Percentiles rank a stretch among this genome's conserved stretches.
These are phyloP conservation scores for Acanthopleura granulata DNA, from an alignment of 2,888 invertebrate species.

Conservation along the genomic window DNA sequence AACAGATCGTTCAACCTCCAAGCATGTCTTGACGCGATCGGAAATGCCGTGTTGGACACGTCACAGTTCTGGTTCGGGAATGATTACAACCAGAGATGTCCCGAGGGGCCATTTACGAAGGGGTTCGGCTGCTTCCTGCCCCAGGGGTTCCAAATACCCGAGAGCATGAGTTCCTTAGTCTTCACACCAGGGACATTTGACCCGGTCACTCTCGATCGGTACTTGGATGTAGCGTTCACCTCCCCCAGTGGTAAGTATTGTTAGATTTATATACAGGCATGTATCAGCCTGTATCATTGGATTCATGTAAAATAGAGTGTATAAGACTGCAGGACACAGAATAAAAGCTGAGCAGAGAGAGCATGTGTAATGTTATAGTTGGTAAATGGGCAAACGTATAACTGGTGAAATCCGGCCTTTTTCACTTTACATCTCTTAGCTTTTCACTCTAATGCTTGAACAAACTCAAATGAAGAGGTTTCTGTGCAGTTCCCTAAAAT, in stretches of 20 bases:
- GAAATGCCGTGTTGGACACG: neutral
- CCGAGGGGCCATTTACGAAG: neutral
- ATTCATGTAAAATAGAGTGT: no score
- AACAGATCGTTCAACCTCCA: neutral
- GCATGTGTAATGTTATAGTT: no score
- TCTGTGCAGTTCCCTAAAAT: no score
- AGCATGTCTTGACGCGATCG: neutral
- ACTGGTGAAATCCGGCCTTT: no score
- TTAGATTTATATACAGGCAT: no score
- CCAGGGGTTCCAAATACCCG: neutral
- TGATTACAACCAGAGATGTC: neutral
- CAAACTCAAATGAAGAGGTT: no score
- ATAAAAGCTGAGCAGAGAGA: no score
- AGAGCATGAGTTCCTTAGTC: neutral
- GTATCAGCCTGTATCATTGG: no score
- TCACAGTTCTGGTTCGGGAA: neutral
- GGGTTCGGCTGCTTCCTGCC: neutral
- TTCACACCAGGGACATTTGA: slow-evolving; percentile 2
- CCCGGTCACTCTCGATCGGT: neutral
- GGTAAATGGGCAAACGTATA: no score
- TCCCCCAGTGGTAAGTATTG: neutral
- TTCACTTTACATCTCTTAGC: no score
- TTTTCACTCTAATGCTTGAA: no score
- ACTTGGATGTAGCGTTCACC: neutral
- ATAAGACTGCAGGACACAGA: no score